Base-by-base conservation (phyloP, 2,113 vertebrate genomes). In the Pipra filicauda region DNA sequence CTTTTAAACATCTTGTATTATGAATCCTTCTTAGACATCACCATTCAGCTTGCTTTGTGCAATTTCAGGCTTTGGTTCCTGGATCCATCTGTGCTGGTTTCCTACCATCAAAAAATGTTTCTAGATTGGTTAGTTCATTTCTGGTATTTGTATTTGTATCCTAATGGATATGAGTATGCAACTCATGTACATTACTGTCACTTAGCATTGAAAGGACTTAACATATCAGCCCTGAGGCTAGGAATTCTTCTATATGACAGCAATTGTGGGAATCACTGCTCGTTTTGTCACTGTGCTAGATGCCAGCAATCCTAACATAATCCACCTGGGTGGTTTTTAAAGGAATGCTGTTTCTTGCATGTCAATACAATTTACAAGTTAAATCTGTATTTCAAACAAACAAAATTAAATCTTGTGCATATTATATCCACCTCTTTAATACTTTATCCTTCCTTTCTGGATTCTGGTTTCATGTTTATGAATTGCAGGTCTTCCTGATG, bases 61-160 rank as follows among this genome's bases (percentile, higher is more conserved):
- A 55, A 28, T 87, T 83, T 77, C 55, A 85, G 52, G n/a, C 64
- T 62, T 58, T 46, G 24, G 35, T 74, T 96, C 41, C 78, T 74
- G 21, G 54, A 59, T 83, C 61, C 39, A 79, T 26, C 85, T 82
- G 31, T 67, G 49, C 39, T 85, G 30, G 39, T 66, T 94, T 91
- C 41, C 64, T 89, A 65, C 65, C 67, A 88, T 93, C 54, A 85
- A 80, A 85, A 85, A 69, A 8, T 20, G 5, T 59, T 97, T 94
- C 58, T 59, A 95, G 62, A 83, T 76, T 64, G 49, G 55, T 93
- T 86, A 85, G 30, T 85, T 95, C 7, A 65, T 92, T 93, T 92
- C 57, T 72, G 70, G 35, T 85, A 43, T 89, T 94, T 95, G 31
- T 85, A 44, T 91, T 94, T 95, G 37, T 90, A 81, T 93, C 41